Evolutionary conservation across 2,113 vertebrate species (phyloP).

Genomic region (Urocitellus parryii): DNA sequence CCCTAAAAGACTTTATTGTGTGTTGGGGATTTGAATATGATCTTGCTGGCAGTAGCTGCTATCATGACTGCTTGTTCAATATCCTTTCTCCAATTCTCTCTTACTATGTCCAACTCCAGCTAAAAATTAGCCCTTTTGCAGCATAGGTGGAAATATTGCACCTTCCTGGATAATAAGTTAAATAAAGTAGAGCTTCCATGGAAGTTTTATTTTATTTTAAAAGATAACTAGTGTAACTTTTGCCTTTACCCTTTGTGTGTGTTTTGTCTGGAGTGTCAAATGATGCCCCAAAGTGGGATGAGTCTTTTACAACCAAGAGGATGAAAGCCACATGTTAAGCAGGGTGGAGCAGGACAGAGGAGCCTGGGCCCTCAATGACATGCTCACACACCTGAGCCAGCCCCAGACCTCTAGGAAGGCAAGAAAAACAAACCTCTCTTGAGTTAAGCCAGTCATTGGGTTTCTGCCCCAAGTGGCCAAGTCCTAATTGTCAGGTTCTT

Average conservation of each 20-base stretch:
- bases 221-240: not conserved
- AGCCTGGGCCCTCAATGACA: not conserved
- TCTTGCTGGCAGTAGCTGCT: not conserved
- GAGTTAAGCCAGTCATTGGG: not conserved
- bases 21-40: not conserved
- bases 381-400: not conserved
- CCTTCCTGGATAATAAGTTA: not conserved
- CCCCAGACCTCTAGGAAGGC: not conserved
- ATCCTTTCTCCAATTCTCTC: not conserved
- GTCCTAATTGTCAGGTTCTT: not conserved
- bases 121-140: not conserved
- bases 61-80: not conserved
- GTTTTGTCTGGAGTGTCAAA: not conserved
- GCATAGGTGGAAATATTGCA: not conserved
- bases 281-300: not conserved
- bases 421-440: not conserved
- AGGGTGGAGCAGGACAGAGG: not conserved
- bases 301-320: not conserved
- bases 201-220: not conserved
- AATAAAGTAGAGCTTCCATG: not conserved
- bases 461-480: not conserved
- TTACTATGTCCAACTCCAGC: not conserved
- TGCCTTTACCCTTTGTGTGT: not conserved
- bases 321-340: not conserved
- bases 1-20: not conserved